Base-by-base conservation (phyloP, 2,888 invertebrate species). In the Drosophila fulvimacula region DNA sequence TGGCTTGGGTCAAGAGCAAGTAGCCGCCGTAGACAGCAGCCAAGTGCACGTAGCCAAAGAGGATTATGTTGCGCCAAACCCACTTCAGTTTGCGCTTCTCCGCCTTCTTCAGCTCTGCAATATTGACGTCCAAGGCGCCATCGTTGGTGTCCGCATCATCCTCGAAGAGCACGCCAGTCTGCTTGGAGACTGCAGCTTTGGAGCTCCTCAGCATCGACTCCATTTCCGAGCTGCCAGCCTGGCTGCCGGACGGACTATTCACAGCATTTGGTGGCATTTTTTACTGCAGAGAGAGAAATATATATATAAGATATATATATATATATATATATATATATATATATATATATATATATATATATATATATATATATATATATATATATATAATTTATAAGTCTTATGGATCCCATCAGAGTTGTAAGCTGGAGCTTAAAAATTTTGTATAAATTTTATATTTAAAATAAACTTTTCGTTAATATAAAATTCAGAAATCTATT, bases 11-110 rank as follows among this genome's bases (percentile, higher is more conserved):
- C 36, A 97, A 92, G 88, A 95, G 93, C 36, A 96, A 93, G 90
- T 95, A 96, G 2, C 94, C 91, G 58, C 97, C 97, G 90, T 96
- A 97, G 0, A 97, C 39, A 0, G 96, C 96, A 0, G 95, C 95
- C 41, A 95, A 27, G 90, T 97, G 97, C 66, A 97, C 94, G 88
- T 95, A 96, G 3, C 93, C 93, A 90, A 97, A 97, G 0, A 96
- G 93, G 5, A 95, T 91, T 49, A 97, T 96, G 90, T 97, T 97
- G 71, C 96, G 94, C 97, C 97, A 97, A 1, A 97, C 97, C 58
- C 95, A 91, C 86, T 94, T 92, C 58, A 93, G 90, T 68, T 94
- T 94, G 32, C 93, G 92, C 55, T 93, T 93, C 75, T 95, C 94
- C 0, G 95, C 94, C 38, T 86, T 85, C 65, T 94, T 94, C 19